phyloP scores from a whole-genome alignment of 2,113 vertebrate species.

The Herpetotheres cachinnans region DNA sequence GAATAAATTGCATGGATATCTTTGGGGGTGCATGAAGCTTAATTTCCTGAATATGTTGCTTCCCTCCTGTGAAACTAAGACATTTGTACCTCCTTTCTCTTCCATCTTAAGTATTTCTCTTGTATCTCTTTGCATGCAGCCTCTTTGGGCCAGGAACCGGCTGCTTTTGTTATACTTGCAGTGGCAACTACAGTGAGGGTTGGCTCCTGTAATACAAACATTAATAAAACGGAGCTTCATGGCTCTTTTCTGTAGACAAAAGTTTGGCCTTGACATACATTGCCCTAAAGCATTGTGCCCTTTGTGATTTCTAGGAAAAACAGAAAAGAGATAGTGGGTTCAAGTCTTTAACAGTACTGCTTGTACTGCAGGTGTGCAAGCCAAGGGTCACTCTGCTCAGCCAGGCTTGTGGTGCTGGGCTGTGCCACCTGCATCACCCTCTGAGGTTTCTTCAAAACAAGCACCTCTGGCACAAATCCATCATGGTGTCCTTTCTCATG shows the following conservation, averaged over 20 bases:
- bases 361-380: background rate
- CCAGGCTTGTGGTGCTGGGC: fast-evolving
- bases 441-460: background rate
- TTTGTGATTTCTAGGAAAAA: background rate
- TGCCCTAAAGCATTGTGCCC: background rate
- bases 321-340: background rate
- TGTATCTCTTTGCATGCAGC: background rate
- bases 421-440: background rate
- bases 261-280: background rate
- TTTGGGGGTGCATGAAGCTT: background rate
- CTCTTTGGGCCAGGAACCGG: background rate
- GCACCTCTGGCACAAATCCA: background rate
- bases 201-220: background rate
- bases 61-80: background rate
- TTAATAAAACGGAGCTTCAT: background rate
- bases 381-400: background rate
- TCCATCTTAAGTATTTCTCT: background rate
- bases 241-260: background rate
- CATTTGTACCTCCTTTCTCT: background rate
- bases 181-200: background rate
- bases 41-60: background rate
- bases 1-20: background rate
- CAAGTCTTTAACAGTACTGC: background rate
- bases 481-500: background rate
- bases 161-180: background rate